Evolutionary conservation across 2,113 vertebrate genomes (phyloP), one percentile per base, ranked within the genome.

Genomic region (Morphnarchus princeps): DNA sequence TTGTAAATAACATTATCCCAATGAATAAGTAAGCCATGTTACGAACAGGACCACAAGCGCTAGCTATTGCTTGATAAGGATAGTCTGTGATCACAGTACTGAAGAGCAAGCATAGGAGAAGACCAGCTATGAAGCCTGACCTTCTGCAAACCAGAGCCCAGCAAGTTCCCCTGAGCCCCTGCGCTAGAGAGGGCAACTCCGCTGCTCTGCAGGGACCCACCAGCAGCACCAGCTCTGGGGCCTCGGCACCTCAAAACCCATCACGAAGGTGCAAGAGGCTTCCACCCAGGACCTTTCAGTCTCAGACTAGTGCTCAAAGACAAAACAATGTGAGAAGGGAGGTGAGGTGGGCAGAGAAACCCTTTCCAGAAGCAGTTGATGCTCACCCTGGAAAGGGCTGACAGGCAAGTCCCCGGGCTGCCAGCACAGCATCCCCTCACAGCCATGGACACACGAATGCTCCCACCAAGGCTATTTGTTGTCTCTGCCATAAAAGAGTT

Each of bases 401-500:
- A 22, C 1, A 2, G 78, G 45, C 3, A 0, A 58, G 45, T n/a
- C 58, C 69, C 16, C 1, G 0, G 34, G 55, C 40, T 65, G 49
- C 73, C 32, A 49, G 67, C 34, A 29, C 40, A 21, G 45, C 92
- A 32, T 59, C 71, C 50, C 54, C 45, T 63, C 82, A 58, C 78
- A 25, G 57, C 25, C 4, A 0, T 0, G 25, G 67, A 42, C 2
- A 1, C 65, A 72, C 9, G 0, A 78, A 72, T 3, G 0, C 63
- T 90, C 86, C 88, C 61, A 34, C 20, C 1, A 3, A 74, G 78
- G 82, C 65, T 95, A 14, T 95, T 93, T 93, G 73, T 71, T 84
- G 76, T 55, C 72, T 95, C 57, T 50, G 66, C 82, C 85, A 74
- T 96, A 90, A 95, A 96, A 97, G 81, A 78, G 49, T 63, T 95